Evolutionary conservation across 2,113 vertebrate species (phyloP).

Genomic region (Stictonetta naevosa): DNA sequence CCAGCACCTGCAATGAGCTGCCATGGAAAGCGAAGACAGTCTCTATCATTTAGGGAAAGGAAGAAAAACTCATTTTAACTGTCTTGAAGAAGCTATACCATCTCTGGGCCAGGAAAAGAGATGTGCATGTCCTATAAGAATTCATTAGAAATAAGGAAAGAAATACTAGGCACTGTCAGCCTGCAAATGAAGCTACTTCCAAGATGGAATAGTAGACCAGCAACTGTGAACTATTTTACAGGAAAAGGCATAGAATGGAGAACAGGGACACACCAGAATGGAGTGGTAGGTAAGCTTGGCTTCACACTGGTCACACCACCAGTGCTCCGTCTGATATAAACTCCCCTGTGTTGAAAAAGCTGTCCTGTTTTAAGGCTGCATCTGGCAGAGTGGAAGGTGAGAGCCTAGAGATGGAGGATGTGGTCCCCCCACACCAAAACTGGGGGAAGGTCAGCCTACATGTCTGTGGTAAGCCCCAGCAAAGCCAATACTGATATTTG

Average conservation of each 20-base stretch:
- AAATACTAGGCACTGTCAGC: background rate
- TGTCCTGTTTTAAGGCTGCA: background rate
- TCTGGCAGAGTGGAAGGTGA: background rate
- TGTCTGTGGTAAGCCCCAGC: background rate
- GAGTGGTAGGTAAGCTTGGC: background rate
- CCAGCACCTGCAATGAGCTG: background rate
- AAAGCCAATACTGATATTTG: background rate
- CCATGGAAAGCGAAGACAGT: background rate
- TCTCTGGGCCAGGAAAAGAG: background rate
- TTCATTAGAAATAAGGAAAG: background rate
- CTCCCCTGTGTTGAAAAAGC: background rate
- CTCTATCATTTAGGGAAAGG: background rate
- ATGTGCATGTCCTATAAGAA: fast-evolving
- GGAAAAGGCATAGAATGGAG: background rate
- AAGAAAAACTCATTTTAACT: background rate
- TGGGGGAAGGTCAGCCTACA: background rate
- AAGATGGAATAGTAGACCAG: background rate
- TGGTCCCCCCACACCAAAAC: background rate
- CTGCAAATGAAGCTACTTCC: background rate
- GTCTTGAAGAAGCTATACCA: background rate
- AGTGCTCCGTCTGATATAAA: fast-evolving
- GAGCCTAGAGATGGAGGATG: background rate
- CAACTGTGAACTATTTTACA: background rate
- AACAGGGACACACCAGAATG: background rate
- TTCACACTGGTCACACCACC: background rate